phyloP scores from a whole-genome alignment of 2,888 invertebrate genomes.

The Scrobipalpa costella region DNA sequence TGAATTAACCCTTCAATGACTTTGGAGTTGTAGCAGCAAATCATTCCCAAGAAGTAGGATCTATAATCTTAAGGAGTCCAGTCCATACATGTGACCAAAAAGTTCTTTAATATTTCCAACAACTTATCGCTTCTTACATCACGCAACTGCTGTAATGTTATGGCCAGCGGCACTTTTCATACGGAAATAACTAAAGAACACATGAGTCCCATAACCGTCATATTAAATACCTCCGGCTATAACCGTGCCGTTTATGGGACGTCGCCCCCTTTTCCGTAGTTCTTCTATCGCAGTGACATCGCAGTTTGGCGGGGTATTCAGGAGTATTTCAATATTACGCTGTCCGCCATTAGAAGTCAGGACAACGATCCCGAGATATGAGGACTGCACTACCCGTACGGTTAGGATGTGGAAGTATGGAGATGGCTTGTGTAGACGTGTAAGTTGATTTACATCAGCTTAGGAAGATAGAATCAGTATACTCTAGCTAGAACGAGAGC shows the following conservation, averaged over 20 bases:
- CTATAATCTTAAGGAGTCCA: no score
- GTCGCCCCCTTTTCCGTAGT: constrained; percentile 41
- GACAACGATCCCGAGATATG: constrained; percentile 55
- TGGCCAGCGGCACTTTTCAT: constrained; percentile 6
- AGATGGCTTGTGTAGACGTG: constrained; percentile 36
- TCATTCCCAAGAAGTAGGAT: no score
- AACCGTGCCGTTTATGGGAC: constrained; percentile 35
- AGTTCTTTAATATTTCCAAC: not conserved
- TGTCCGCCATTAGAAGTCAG: constrained; percentile 64
- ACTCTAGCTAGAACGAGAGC: no score
- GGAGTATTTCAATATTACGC: constrained; percentile 75
- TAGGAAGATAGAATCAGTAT: no score
- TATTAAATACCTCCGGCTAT: constrained; percentile 22
- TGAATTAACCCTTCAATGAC: no score
- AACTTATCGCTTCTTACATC: not conserved
- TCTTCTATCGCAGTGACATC: constrained; percentile 47
- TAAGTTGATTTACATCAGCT: no score
- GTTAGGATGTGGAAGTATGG: constrained; percentile 41
- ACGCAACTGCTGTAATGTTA: not conserved
- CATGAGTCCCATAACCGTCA: constrained; percentile 31
- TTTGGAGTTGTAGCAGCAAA: no score
- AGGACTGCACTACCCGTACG: constrained; percentile 58
- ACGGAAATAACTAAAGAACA: constrained; percentile 23
- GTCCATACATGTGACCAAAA: not conserved
- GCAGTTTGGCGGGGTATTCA: constrained; percentile 69